phyloP scores from a whole-genome alignment of 2,797 vertebrate species.

The Streptopelia turtur region DNA sequence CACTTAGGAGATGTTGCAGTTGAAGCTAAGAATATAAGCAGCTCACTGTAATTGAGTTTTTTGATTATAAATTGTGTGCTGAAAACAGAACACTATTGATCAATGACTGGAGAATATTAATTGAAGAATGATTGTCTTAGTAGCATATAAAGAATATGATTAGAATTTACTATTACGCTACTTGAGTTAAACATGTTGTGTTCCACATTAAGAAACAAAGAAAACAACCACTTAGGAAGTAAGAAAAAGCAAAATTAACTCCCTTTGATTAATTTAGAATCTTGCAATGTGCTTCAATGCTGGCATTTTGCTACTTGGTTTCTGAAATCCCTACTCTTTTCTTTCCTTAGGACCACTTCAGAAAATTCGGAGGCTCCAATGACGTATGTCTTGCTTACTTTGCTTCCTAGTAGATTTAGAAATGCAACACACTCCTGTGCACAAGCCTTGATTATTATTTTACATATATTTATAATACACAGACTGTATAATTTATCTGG shows the following conservation, averaged over 20 bases:
- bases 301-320: background rate
- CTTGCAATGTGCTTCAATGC: background rate
- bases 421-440: background rate
- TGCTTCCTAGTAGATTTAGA: background rate
- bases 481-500: background rate
- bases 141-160: background rate
- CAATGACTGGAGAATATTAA: background rate
- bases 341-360: constrained; percentile 47
- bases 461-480: background rate
- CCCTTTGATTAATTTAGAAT: background rate
- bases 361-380: constrained; percentile 37
- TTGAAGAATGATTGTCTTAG: background rate
- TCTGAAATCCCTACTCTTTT: background rate
- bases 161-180: background rate
- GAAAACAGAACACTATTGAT: background rate
- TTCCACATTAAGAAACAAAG: background rate
- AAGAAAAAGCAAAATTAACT: background rate
- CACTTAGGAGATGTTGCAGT: background rate
- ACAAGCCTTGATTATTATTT: background rate
- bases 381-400: constrained; percentile 27
- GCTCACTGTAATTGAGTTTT: background rate
- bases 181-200: background rate
- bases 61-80: background rate
- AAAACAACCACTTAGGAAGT: background rate
- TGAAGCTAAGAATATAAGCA: background rate